Evolutionary conservation across 2,888 invertebrate genomes (phyloP).

Genomic region (Dorcus hopei): DNA sequence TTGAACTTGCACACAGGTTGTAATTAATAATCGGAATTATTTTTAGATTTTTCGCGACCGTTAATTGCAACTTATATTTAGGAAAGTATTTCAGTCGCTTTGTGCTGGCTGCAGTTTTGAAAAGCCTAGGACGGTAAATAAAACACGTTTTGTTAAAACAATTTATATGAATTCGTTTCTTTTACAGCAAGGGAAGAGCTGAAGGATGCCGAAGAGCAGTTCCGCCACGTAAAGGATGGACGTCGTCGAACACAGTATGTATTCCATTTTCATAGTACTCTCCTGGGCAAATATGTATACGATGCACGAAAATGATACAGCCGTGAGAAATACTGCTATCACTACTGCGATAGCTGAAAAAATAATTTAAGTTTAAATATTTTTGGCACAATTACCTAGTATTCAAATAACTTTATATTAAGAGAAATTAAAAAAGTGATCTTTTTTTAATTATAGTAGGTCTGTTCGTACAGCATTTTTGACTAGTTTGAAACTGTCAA

Average conservation of each 20-base stretch:
- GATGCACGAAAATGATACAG: constrained; percentile 23
- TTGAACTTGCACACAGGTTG: constrained; percentile 9
- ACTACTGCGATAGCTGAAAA: constrained; percentile 25
- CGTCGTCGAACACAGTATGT: constrained; percentile 24
- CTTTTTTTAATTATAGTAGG: too few relatives aligned
- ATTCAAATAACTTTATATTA: too few relatives aligned
- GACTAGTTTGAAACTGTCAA: too few relatives aligned
- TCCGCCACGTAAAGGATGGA: constrained; percentile 22
- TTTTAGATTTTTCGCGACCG: constrained; percentile 14
- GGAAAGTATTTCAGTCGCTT: neutral
- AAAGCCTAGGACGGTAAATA: too few relatives aligned
- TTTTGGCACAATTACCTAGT: too few relatives aligned
- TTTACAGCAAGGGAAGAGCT: constrained; percentile 25
- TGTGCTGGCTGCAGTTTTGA: too few relatives aligned
- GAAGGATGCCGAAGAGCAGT: constrained; percentile 22
- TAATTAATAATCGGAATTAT: constrained; percentile 21
- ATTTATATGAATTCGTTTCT: constrained; percentile 23
- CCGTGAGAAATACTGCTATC: constrained; percentile 23
- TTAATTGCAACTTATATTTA: constrained; percentile 16
- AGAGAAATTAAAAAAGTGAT: too few relatives aligned
- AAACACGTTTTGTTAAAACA: neutral
- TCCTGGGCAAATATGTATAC: constrained; percentile 26
- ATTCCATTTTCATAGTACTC: constrained; percentile 26
- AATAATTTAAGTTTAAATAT: neutral
- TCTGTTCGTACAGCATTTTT: too few relatives aligned